phyloP scores from a whole-genome alignment of 2,888 invertebrate genomes.

The Agrilus mali region DNA sequence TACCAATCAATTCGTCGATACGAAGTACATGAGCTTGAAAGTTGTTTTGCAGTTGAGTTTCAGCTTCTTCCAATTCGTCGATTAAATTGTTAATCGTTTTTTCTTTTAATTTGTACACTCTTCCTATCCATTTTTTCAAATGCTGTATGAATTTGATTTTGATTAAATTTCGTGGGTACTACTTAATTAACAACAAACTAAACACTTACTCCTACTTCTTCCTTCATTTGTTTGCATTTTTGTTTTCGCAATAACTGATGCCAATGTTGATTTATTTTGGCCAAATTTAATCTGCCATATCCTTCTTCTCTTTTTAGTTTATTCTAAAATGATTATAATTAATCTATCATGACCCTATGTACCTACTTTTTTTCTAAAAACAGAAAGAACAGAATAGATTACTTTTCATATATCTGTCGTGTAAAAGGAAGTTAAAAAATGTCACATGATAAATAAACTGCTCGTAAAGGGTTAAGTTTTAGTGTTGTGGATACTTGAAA shows the following conservation, averaged over 20 bases:
- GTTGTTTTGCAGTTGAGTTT: constrained; percentile 59
- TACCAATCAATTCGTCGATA: constrained; percentile 57
- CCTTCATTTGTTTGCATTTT: constrained; percentile 61
- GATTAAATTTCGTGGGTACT: neutral
- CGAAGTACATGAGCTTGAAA: constrained; percentile 62
- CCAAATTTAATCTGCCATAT: constrained; percentile 63
- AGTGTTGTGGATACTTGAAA: too few relatives aligned
- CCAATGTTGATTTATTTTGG: constrained; percentile 80
- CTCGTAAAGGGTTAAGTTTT: too few relatives aligned
- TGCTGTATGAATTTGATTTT: constrained; percentile 29
- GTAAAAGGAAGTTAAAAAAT: too few relatives aligned
- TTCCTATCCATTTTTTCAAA: constrained; percentile 46
- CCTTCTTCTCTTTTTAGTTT: constrained; percentile 73
- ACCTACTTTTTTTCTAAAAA: too few relatives aligned
- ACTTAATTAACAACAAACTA: neutral
- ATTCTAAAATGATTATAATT: constrained; percentile 42
- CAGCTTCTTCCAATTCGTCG: constrained; percentile 53
- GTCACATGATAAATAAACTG: too few relatives aligned
- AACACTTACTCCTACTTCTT: constrained; percentile 47
- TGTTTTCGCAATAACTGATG: constrained; percentile 60
- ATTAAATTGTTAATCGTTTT: constrained; percentile 49
- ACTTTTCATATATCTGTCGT: too few relatives aligned
- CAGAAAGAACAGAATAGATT: too few relatives aligned
- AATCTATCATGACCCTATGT: too few relatives aligned
- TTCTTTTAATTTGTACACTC: constrained; percentile 54